A percentile compares a stretch with the other conserved stretches of the same genome.
Conservation (phyloP, 2,888 invertebrate species). For the Oligia latruncula region DNA sequence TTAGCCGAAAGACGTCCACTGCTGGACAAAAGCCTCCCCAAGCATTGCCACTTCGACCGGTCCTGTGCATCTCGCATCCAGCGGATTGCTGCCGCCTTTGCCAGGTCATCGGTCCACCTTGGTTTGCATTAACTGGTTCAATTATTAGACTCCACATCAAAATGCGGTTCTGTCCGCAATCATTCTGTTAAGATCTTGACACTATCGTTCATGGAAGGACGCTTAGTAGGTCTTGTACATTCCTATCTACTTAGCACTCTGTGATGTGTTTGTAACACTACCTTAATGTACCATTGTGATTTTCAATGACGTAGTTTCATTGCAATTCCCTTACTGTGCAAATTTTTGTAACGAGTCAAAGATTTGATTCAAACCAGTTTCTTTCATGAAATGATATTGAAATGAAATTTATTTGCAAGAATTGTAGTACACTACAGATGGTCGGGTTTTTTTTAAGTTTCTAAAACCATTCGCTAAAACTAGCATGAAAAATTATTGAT, state of each 20-base stretch:
- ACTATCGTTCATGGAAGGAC: slow-evolving; percentile 13
- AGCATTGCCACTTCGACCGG: neutral
- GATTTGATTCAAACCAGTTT: neutral
- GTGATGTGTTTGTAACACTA: slow-evolving; percentile 39
- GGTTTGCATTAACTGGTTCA: neutral
- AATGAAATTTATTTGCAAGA: too few species aligned
- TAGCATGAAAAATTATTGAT: too few species aligned
- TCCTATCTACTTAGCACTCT: neutral
- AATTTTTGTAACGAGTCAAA: slow-evolving; percentile 13
- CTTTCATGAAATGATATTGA: too few species aligned
- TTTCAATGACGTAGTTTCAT: slow-evolving; percentile 19
- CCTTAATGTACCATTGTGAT: slow-evolving; percentile 45
- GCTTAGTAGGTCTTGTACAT: slow-evolving; percentile 9
- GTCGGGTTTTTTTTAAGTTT: too few species aligned
- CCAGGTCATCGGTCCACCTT: neutral
- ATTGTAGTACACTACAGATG: too few species aligned
- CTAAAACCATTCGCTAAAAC: too few species aligned
- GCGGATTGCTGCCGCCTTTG: neutral
- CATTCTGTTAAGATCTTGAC: slow-evolving; percentile 10
- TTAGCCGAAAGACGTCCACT: neutral
- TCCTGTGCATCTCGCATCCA: neutral
- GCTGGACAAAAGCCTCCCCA: neutral
- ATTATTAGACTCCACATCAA: neutral
- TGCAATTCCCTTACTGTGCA: slow-evolving; percentile 14
- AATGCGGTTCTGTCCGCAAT: neutral